Evolutionary conservation across 2,888 invertebrate genomes (phyloP).

Genomic region (Eupithecia subumbrata): DNA sequence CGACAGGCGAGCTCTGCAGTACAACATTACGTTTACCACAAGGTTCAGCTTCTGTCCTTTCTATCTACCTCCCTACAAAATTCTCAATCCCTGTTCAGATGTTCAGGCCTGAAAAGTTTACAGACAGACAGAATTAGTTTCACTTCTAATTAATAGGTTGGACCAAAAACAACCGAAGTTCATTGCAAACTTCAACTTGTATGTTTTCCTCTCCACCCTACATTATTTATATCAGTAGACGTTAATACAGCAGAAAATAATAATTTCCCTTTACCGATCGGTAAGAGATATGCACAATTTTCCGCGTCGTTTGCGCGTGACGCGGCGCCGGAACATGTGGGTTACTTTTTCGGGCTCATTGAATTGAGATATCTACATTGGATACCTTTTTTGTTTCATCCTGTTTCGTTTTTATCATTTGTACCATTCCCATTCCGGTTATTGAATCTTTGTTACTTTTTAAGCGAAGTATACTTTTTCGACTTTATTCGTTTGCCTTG

Average conservation of each 20-base stretch:
- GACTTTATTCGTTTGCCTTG: neutral
- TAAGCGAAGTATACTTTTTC: neutral
- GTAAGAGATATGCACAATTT: constrained; percentile 46
- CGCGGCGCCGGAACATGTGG: constrained; percentile 40
- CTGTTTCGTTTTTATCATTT: constrained; percentile 9
- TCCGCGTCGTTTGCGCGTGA: constrained; percentile 41
- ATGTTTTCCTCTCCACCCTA: neutral
- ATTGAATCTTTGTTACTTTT: neutral
- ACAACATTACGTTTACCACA: neutral
- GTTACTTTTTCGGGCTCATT: constrained; percentile 43
- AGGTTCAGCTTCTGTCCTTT: no score
- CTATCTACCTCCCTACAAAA: no score
- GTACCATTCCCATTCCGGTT: neutral
- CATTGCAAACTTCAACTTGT: neutral
- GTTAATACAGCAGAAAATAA: constrained; percentile 35
- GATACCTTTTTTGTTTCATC: constrained; percentile 31
- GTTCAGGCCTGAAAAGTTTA: neutral
- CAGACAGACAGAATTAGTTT: neutral
- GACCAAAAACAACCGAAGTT: neutral
- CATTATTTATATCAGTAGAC: constrained; percentile 17
- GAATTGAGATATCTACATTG: constrained; percentile 37
- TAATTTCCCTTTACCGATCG: constrained; percentile 39
- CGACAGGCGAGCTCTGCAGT: neutral
- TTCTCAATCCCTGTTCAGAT: no score
- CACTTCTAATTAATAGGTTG: neutral